These are phyloP conservation scores for Hybos culiciformis DNA, from an alignment of 2,888 invertebrate genomes.

Conservation along the genomic window DNA sequence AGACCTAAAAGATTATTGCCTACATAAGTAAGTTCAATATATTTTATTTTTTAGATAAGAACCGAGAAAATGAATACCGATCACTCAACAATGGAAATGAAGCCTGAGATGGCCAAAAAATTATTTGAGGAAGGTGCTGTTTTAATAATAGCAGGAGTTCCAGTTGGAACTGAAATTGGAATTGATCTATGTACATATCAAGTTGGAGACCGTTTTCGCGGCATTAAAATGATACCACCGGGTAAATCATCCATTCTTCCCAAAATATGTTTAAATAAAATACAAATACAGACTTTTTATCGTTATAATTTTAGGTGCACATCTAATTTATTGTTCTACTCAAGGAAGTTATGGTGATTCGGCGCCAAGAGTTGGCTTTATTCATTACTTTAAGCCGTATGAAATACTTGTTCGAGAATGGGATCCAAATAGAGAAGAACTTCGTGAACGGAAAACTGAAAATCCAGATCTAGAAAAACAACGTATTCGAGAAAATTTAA, in stretches of 20 bases:
- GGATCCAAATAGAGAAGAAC: slow-evolving; percentile 65
- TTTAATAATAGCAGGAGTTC: slow-evolving; percentile 73
- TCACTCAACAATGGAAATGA: slow-evolving; percentile 41
- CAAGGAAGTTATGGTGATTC: slow-evolving; percentile 47
- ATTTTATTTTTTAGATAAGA: no score
- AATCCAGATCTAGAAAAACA: slow-evolving; percentile 35
- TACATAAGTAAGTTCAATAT: no score
- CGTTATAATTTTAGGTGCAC: slow-evolving; percentile 52
- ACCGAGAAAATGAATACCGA: slow-evolving; percentile 1
- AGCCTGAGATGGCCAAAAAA: slow-evolving; percentile 59
- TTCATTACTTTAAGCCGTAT: slow-evolving; percentile 65
- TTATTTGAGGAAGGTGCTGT: slow-evolving; percentile 70
- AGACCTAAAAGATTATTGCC: no score
- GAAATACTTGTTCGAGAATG: slow-evolving; percentile 83
- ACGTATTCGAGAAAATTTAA: slow-evolving; percentile 27
- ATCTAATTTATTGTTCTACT: slow-evolving; percentile 75
- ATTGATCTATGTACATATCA: slow-evolving; percentile 86
- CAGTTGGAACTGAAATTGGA: slow-evolving; percentile 89
- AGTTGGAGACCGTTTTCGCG: slow-evolving; percentile 77
- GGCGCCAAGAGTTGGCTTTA: slow-evolving; percentile 69
- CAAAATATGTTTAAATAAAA: slow-evolving; percentile 18
- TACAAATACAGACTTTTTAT: neutral
- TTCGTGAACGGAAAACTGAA: slow-evolving; percentile 32
- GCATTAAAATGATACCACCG: slow-evolving; percentile 97
- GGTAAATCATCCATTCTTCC: slow-evolving; percentile 90